Percentiles rank a stretch among this genome's conserved stretches.
Conservation (phyloP, 2,888 invertebrate species). For the Dendrolimus houi region DNA sequence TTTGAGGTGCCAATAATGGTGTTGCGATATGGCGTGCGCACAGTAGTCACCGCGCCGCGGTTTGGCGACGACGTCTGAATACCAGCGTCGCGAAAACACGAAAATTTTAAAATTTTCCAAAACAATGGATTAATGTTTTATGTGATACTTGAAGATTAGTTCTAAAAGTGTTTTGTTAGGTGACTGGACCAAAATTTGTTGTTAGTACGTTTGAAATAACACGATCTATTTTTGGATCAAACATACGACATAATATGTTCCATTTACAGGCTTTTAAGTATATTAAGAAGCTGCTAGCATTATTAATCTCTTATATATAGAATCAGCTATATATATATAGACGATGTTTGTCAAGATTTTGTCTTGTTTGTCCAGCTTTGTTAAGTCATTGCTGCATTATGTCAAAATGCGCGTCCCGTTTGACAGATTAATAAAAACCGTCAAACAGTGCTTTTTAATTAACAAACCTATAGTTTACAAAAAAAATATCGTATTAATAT, state of each 20-base stretch:
- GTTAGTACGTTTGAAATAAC: background rate
- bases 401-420: slow-evolving; percentile 28
- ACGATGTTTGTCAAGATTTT: background rate
- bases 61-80: slow-evolving; percentile 51
- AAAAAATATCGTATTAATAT: too few species aligned
- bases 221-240: slow-evolving; percentile 12
- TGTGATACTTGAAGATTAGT: background rate
- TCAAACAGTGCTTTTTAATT: slow-evolving; percentile 13
- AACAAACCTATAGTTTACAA: too few species aligned
- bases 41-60: slow-evolving; percentile 56
- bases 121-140: background rate
- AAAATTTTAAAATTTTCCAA: background rate
- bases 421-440: background rate
- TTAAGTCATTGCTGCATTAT: slow-evolving; percentile 54
- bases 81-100: background rate
- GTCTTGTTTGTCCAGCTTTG: slow-evolving; percentile 5
- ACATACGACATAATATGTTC: slow-evolving; percentile 11
- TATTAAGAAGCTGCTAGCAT: slow-evolving; percentile 3
- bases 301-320: background rate
- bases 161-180: background rate
- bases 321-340: background rate
- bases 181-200: background rate
- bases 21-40: slow-evolving; percentile 45
- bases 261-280: slow-evolving; percentile 21
- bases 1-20: slow-evolving; percentile 41